Evolutionary conservation across 2,888 invertebrate species (phyloP), one percentile per base, ranked within the genome.

Genomic region (Euphydryas editha): DNA sequence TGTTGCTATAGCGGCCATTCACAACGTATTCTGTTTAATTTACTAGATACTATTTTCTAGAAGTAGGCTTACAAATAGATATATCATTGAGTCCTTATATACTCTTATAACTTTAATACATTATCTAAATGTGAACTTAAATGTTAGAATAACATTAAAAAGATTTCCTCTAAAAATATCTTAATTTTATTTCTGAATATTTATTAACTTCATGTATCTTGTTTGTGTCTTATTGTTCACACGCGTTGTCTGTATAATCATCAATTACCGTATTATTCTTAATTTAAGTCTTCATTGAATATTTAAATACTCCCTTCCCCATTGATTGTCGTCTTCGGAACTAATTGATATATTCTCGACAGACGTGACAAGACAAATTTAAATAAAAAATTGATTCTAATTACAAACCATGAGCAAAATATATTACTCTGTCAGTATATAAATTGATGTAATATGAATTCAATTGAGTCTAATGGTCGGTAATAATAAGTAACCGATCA

Each of bases 391-490:
- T 68, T 30, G 65, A 49, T 66, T 65, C 18, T 65, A 65, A 66
- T 65, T 68, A 68, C 58, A 20, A 47, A 37, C 63, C 57, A 68
- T 65, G 62, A 62, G 57, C 67, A 58, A 55, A n/a, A 70, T 64
- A 60, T 70, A 69, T 68, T 66, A 72, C 62, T 60, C 62, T 66
- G 69, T 69, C 70, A 69, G 62, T 65, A 46, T 71, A 72, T 79
- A 78, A 83, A 84, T 82, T 81, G 82, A 82, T 78, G 80, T 82
- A 78, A 83, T 82, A 82, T 83, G 80, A 75, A 78, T 80, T 79
- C 80, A 82, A 82, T 83, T 77, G 79, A 80, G 78, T 80, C 75
- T 79, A 84, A 84, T 82, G 74, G 78, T 71, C 72, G 78, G 74
- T 73, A 75, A 72, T 66, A 73, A 73, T 75, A 74, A 73, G 70